These are phyloP conservation scores for Eretmochelys imbricata DNA, from an alignment of 2,113 vertebrate species.

Conservation along the genomic window DNA sequence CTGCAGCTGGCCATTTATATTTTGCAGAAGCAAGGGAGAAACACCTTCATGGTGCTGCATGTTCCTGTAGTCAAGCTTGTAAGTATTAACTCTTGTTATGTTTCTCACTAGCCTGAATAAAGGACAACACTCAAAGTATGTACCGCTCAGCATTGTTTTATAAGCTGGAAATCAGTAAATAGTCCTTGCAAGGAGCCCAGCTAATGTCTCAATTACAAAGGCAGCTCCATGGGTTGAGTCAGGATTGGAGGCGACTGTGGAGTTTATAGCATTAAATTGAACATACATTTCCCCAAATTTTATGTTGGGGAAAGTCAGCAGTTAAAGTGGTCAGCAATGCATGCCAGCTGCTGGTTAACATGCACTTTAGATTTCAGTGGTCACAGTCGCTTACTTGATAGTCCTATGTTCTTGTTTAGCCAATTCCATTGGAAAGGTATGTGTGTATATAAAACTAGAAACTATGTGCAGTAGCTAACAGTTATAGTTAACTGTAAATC, in stretches of 20 bases:
- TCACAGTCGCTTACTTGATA: not conserved
- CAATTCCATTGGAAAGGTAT: not conserved
- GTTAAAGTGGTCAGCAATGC: not conserved
- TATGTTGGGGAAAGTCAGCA: not conserved
- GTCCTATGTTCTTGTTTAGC: not conserved
- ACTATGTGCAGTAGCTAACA: accelerated
- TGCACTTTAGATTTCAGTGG: not conserved
- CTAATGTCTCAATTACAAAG: not conserved
- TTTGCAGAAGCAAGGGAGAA: not conserved
- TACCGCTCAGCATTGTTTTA: not conserved
- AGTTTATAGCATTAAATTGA: not conserved
- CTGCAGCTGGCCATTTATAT: not conserved
- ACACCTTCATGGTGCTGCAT: not conserved
- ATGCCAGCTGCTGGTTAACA: not conserved
- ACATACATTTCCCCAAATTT: not conserved
- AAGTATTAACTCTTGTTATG: not conserved
- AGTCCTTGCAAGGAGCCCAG: not conserved
- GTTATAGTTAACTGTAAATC: not conserved
- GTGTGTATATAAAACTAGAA: not conserved
- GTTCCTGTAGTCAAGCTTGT: not conserved
- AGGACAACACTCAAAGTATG: not conserved
- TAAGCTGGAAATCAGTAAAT: not conserved
- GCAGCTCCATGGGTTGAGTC: not conserved
- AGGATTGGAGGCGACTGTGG: not conserved
- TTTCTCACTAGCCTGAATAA: not conserved